Conservation (phyloP, 1,140 invertebrate species). For the Cyphomyrmex costatus region DNA sequence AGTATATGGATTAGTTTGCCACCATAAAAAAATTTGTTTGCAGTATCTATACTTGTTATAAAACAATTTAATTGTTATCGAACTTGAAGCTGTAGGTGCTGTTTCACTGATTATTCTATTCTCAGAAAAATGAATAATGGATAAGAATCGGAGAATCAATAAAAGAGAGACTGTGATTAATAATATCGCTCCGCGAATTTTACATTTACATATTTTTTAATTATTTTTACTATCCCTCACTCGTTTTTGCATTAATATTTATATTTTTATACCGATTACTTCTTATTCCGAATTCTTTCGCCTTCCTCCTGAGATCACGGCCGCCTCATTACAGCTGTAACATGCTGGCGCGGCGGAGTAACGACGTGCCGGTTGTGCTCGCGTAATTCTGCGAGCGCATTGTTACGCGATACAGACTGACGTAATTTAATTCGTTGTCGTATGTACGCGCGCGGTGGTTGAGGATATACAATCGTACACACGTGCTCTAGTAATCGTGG, state of each 20-base stretch:
- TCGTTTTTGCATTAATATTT: neutral
- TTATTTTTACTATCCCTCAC: neutral
- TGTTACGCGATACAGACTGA: constrained; percentile 77
- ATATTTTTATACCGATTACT: neutral
- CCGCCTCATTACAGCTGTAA: constrained; percentile 74
- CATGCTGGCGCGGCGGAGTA: constrained; percentile 63
- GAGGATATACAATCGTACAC: constrained; percentile 72
- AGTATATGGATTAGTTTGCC: constrained; percentile 37
- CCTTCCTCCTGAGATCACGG: constrained; percentile 67
- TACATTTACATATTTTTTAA: neutral
- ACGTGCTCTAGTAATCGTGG: constrained; percentile 73
- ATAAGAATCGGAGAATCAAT: neutral
- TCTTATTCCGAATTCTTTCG: constrained; percentile 41
- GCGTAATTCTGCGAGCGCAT: constrained; percentile 73
- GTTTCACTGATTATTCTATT: neutral
- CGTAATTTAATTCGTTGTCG: constrained; percentile 76
- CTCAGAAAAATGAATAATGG: neutral
- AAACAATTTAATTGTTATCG: constrained; percentile 30
- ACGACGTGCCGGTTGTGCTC: constrained; percentile 67
- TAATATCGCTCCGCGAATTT: neutral
- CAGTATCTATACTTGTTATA: neutral
- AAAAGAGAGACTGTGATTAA: neutral
- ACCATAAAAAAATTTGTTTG: neutral
- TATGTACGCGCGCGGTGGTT: constrained; percentile 54
- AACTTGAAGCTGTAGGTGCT: neutral